Conservation (phyloP, 2,888 invertebrate species). For the Leptopilina drosophilae region DNA sequence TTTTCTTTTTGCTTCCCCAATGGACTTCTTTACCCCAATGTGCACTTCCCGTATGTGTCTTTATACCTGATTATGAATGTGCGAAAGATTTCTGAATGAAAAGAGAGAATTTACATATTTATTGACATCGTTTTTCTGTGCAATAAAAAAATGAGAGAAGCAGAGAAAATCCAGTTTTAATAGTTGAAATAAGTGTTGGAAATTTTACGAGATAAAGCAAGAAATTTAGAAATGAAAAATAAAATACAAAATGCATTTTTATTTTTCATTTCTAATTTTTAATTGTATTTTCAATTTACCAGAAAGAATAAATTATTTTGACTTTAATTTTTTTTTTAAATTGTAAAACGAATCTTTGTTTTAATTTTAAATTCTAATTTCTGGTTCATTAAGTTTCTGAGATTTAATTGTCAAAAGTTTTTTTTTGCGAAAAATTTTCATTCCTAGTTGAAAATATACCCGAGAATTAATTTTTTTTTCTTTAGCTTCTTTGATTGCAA, state of each 20-base stretch:
- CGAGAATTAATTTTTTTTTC: not conserved
- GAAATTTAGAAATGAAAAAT: too few relatives aligned
- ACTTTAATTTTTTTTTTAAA: too few relatives aligned
- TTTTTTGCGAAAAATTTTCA: too few relatives aligned
- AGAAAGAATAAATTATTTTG: not conserved
- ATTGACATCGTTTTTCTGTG: conserved; percentile 15
- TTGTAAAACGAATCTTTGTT: too few relatives aligned
- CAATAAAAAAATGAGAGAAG: not conserved
- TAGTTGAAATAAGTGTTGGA: not conserved
- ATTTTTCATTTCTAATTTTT: not conserved
- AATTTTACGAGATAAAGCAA: not conserved
- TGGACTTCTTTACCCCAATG: conserved; percentile 43
- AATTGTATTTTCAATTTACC: too few relatives aligned
- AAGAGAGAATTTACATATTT: conserved; percentile 27
- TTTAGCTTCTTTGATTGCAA: not conserved
- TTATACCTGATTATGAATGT: conserved; percentile 36
- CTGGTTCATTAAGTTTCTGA: too few relatives aligned
- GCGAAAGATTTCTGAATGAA: conserved; percentile 1
- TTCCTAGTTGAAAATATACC: not conserved
- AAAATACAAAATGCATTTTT: too few relatives aligned
- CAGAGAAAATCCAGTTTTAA: not conserved
- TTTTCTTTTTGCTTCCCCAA: not conserved
- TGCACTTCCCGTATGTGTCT: conserved; percentile 48
- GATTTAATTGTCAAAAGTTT: too few relatives aligned
- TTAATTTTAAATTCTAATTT: too few relatives aligned